Base-by-base conservation (phyloP, 2,113 vertebrate genomes). In the Aramus guarauna region DNA sequence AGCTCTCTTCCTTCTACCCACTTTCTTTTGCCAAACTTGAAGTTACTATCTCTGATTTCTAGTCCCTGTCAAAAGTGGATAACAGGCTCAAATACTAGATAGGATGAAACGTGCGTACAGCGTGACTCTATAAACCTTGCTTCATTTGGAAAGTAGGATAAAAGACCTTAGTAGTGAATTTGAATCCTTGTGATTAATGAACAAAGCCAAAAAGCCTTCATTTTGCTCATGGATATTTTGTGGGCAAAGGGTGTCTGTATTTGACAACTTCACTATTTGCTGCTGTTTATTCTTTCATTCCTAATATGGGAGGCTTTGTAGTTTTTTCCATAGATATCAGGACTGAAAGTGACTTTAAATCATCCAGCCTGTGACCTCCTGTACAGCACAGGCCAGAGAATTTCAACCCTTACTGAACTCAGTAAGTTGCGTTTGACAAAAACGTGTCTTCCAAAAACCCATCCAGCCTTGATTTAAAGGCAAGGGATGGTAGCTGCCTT, bases 401-500 rank as follows among this genome's bases (percentile, higher is more conserved):
- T 92, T 91, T 81, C 83, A 85, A 69, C 88, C 95, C 56, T 81
- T 87, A 66, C 2, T 92, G 95, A 97, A 94, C 88, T 48, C 76
- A 79, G 9, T 85, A 89, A 89, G 64, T 94, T 79, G 59, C 34
- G 16, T 94, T 87, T 94, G 91, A 94, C 92, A 79, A 45, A 75
- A 92, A 22, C 4, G 8, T 15, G 19, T 84, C 92, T 96, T 95
- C 88, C 92, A 80, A 92, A 96, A 90, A 19, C 36, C 60, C 86
- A 95, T 89, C 95, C 73, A 82, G 45, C 2, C 24, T 50, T 92
- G 91, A 96, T 95, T 95, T 94, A 95, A 84, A 69, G 69, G 82
- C 88, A 84, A 39, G 90, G 53, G 55, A 18, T 96, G 88, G 92
- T 92, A 94, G 95, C 91, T 92, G 91, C 73, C 83, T 87, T 86